phyloP scores from a whole-genome alignment of 2,888 invertebrate genomes.

The Stenichneumon culpator region DNA sequence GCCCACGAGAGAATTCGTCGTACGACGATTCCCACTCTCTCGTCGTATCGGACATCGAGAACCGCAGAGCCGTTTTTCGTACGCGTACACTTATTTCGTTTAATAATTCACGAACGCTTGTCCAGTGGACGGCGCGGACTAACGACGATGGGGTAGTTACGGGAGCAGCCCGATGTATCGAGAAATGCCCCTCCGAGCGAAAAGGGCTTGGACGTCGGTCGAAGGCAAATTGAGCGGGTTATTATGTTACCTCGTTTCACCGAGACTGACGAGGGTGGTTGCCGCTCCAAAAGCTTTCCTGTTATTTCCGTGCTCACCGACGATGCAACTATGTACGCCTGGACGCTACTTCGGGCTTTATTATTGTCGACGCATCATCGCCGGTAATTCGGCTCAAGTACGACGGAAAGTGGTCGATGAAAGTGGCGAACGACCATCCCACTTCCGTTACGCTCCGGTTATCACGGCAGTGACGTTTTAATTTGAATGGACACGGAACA shows the following conservation, averaged over 20 bases:
- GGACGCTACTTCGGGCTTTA: slow-evolving; percentile 7
- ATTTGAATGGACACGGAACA: slow-evolving; percentile 61
- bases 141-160: slow-evolving; percentile 45
- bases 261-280: slow-evolving; percentile 51
- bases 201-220: neutral
- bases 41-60: slow-evolving; percentile 3
- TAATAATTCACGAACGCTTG: slow-evolving; percentile 52
- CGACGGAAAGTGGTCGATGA: slow-evolving; percentile 33
- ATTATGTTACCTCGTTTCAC: slow-evolving; percentile 58
- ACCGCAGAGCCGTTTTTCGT: slow-evolving; percentile 47
- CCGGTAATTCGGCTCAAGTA: slow-evolving; percentile 75
- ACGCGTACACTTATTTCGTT: slow-evolving; percentile 59
- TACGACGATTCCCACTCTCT: slow-evolving; percentile 19
- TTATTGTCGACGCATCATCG: slow-evolving; percentile 73
- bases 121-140: slow-evolving; percentile 35
- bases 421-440: slow-evolving; percentile 67
- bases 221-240: slow-evolving; percentile 61
- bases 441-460: slow-evolving; percentile 71
- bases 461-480: slow-evolving; percentile 70
- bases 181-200: neutral
- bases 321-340: slow-evolving; percentile 16
- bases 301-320: slow-evolving; percentile 31
- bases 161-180: slow-evolving; percentile 31
- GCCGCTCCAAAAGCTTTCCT: slow-evolving; percentile 29
- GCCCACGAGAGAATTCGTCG: slow-evolving; percentile 66